Evolutionary conservation across 2,888 invertebrate species (phyloP), one percentile per base, ranked within the genome.

Genomic region (Lepidocyrtinus sp.): DNA sequence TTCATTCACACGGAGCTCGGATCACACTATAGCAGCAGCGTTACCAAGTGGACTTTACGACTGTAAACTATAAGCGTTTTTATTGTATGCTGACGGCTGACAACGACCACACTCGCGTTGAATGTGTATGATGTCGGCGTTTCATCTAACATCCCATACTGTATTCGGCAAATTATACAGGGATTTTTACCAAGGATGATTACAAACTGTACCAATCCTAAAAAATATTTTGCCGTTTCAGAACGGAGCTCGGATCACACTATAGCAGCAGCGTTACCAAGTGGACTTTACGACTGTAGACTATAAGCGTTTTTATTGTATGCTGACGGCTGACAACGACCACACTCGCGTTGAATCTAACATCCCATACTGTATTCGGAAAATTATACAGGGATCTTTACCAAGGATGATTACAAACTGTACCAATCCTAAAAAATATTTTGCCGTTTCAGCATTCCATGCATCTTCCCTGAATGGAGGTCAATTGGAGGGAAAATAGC

Each of bases 1-100:
- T 80, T 36, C 67, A 68, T 72, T 75, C 68, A 69, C 36, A 36
- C 36, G 36, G 36, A 36, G 36, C 36, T 36, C 5, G 36, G 36
- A 36, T 36, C 12, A 36, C 36, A 36, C 36, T 5, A 36, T 12
- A 36, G 36, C 36, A 36, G 36, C 36, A 36, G 36, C 36, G 36
- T 12, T 36, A 36, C 12, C 5, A 12, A 36, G 36, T 12, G 36
- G 5, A 36, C 36, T 36, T 36, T 36, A n/a, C n/a, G n/a, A n/a
- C n/a, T n/a, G n/a, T n/a, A n/a, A n/a, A n/a, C n/a, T n/a, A n/a
- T n/a, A n/a, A n/a, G n/a, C n/a, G n/a, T n/a, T n/a, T n/a, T n/a
- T n/a, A n/a, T n/a, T n/a, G n/a, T n/a, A n/a, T n/a, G n/a, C n/a
- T n/a, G n/a, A n/a, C 5, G 12, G 36, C 36, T 36, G 36, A 36